Evolutionary conservation across 2,888 invertebrate genomes (phyloP).

Genomic region (Mylabris sibirica): DNA sequence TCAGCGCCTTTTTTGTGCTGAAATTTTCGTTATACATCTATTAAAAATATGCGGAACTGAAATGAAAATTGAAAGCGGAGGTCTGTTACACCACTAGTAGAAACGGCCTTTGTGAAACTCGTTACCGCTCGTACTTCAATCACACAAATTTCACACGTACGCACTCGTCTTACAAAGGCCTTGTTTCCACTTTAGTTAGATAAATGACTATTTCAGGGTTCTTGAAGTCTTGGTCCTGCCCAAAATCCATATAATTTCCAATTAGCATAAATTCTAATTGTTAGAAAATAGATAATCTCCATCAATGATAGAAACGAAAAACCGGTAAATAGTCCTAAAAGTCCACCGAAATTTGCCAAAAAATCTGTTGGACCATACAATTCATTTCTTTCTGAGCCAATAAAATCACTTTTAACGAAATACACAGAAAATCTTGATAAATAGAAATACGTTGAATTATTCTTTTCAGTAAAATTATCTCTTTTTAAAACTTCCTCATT

Average conservation of each 20-base stretch:
- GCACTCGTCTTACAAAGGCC: too few relatives aligned
- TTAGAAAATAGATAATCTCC: conserved; percentile 66
- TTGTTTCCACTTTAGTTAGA: too few relatives aligned
- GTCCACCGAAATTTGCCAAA: conserved; percentile 73
- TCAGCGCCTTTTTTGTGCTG: too few relatives aligned
- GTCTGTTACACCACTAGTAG: too few relatives aligned
- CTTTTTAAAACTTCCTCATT: background rate
- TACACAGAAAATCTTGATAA: conserved; percentile 69
- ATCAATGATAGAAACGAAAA: conserved; percentile 62
- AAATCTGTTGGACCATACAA: conserved; percentile 74
- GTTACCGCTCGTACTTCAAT: too few relatives aligned
- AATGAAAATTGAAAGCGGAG: too few relatives aligned
- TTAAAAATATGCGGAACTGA: too few relatives aligned
- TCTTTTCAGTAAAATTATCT: background rate
- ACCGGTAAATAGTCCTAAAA: conserved; percentile 64
- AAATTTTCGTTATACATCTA: too few relatives aligned
- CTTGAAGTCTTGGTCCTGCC: conserved; percentile 46
- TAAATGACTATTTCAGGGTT: too few relatives aligned
- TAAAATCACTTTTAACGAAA: conserved; percentile 74
- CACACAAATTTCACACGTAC: too few relatives aligned
- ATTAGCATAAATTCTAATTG: conserved; percentile 59
- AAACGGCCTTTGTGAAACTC: too few relatives aligned
- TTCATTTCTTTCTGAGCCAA: conserved; percentile 72
- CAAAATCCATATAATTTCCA: conserved; percentile 50
- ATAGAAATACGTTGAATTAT: conserved; percentile 44